Percentiles rank a stretch among this genome's conserved stretches.
Evolutionary conservation across 2,797 vertebrate genomes (phyloP).

Genomic region (Tympanoctomys barrerae): DNA sequence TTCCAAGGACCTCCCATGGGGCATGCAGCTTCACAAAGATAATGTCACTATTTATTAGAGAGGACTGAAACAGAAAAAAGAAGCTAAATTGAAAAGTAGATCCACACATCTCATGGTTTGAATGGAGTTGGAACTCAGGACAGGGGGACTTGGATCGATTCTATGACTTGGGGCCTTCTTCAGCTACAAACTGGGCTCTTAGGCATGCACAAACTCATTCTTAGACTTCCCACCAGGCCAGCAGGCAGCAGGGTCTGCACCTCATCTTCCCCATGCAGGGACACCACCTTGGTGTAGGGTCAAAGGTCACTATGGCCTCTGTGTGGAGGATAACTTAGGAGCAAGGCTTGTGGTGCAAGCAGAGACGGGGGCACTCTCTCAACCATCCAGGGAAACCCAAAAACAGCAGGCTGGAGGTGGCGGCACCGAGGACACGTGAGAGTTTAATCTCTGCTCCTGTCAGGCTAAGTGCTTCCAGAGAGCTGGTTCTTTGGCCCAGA

Average conservation of each 20-base stretch:
- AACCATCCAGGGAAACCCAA: background rate
- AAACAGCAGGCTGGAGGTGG: background rate
- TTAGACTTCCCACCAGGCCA: background rate
- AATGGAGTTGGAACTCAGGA: slow-evolving; percentile 45
- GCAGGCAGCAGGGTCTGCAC: background rate
- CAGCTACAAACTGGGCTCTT: background rate
- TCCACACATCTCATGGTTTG: slow-evolving; percentile 33
- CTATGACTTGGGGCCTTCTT: background rate
- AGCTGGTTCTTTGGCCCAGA: background rate
- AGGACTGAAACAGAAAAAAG: slow-evolving; percentile 92
- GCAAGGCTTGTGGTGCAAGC: background rate
- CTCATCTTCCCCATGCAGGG: background rate
- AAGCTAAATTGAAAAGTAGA: slow-evolving; percentile 76
- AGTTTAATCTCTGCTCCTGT: background rate
- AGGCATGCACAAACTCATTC: background rate
- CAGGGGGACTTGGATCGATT: background rate
- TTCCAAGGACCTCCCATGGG: slow-evolving; percentile 97
- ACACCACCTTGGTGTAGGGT: background rate
- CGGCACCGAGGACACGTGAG: background rate
- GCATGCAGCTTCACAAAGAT: slow-evolving; percentile 97
- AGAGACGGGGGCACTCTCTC: background rate
- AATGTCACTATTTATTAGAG: slow-evolving; percentile 94
- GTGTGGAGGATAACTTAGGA: background rate
- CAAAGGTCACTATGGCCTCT: background rate
- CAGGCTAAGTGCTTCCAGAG: background rate